phyloP scores from a whole-genome alignment of 2,113 vertebrate genomes.

The Hemiprocne comata region DNA sequence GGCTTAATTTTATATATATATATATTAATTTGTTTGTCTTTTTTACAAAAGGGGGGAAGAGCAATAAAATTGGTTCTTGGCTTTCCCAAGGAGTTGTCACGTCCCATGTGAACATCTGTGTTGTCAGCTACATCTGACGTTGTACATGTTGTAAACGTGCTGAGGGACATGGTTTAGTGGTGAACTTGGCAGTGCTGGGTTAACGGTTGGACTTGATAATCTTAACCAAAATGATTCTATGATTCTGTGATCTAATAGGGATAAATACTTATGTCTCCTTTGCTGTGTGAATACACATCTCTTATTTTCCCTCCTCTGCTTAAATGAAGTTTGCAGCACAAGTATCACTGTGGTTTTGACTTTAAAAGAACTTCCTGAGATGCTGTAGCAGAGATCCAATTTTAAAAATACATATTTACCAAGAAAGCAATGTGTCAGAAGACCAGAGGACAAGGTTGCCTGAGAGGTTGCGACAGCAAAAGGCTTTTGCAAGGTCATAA shows the following conservation, averaged over 20 bases:
- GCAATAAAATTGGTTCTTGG: neutral
- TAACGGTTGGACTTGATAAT: no score
- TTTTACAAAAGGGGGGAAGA: neutral
- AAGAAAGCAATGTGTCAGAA: neutral
- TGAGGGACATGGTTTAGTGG: no score
- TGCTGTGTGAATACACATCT: neutral
- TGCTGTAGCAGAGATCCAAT: neutral
- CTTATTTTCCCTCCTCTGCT: neutral
- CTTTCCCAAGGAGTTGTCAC: neutral
- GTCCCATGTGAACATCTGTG: neutral
- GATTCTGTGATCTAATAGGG: neutral
- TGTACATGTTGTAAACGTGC: no score
- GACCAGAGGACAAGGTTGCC: neutral
- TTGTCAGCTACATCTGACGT: neutral
- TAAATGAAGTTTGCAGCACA: neutral
- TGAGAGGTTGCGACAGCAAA: neutral
- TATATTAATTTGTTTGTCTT: neutral
- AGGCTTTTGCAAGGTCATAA: neutral
- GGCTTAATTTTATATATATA: neutral
- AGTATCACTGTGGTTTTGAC: neutral
- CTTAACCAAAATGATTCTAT: no score
- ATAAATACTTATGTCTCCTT: neutral
- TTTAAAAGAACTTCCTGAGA: neutral
- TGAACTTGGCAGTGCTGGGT: no score
- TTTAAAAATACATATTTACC: neutral